Conservation (phyloP, 1,140 invertebrate species). For the Drosophila pandora region DNA sequence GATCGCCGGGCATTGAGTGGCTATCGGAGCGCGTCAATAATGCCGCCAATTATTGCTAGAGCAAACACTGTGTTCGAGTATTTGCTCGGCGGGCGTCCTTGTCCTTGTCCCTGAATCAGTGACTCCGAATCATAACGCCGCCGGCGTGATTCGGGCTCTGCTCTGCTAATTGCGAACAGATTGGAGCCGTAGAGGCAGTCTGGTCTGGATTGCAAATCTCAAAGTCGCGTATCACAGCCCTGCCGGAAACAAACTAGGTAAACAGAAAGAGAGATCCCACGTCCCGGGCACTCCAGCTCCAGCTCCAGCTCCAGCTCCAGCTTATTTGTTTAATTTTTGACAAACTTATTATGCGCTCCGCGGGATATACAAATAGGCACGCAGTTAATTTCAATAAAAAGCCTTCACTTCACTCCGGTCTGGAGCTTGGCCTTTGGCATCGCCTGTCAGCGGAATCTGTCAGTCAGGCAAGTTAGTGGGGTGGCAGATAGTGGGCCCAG, state of each 20-base stretch:
- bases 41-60: constrained; percentile 58
- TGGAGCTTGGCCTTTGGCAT: constrained; percentile 66
- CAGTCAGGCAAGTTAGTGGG: constrained; percentile 39
- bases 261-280: background rate
- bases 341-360: constrained; percentile 50
- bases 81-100: constrained; percentile 75
- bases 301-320: background rate
- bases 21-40: constrained; percentile 70
- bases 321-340: constrained; percentile 45
- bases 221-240: background rate
- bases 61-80: constrained; percentile 52
- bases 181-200: background rate
- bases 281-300: too few species aligned
- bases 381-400: constrained; percentile 77
- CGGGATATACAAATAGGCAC: constrained; percentile 45
- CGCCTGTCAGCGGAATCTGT: constrained; percentile 50
- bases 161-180: constrained; percentile 3
- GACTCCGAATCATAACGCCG: constrained; percentile 32
- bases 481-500: background rate
- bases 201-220: background rate
- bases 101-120: constrained; percentile 71
- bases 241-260: background rate
- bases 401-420: constrained; percentile 36
- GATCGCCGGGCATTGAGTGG: constrained; percentile 65
- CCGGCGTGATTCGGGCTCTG: constrained; percentile 10